Conservation (phyloP, 2,797 vertebrate species). For the Ceyx erithaca region DNA sequence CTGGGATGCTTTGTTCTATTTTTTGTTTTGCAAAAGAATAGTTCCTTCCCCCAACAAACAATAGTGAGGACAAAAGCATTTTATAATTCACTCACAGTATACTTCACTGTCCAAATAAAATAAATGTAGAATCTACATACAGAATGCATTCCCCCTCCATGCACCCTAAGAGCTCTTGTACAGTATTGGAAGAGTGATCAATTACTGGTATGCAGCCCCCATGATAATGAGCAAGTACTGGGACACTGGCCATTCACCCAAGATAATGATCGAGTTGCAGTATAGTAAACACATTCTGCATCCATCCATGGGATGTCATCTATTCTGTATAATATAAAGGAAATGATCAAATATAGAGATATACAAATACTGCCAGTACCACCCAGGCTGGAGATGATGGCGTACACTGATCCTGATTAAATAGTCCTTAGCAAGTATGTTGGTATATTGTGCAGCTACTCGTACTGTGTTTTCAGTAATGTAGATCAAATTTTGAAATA, state of each 20-base stretch:
- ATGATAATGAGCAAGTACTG: constrained; percentile 54
- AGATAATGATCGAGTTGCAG: constrained; percentile 53
- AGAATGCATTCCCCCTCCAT: neutral
- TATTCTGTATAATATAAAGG: constrained; percentile 51
- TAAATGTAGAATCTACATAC: constrained; percentile 52
- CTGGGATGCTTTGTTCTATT: constrained; percentile 18
- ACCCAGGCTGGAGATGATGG: constrained; percentile 42
- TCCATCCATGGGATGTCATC: constrained; percentile 32
- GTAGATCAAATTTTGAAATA: neutral
- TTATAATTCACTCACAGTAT: constrained; percentile 25
- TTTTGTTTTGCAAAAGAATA: constrained; percentile 11
- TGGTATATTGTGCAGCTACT: neutral
- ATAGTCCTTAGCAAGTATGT: neutral
- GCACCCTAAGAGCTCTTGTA: constrained; percentile 7
- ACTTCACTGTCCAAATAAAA: constrained; percentile 29
- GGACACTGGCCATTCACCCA: constrained; percentile 41
- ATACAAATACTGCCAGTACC: constrained; percentile 57
- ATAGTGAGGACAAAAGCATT: neutral
- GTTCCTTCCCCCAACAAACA: neutral
- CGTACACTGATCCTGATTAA: neutral
- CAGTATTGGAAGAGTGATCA: constrained; percentile 61
- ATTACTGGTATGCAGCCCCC: constrained; percentile 16
- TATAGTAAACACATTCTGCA: constrained; percentile 58
- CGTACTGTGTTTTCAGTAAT: neutral
- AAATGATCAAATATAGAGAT: constrained; percentile 46